phyloP scores from a whole-genome alignment of 2,888 invertebrate species.

The Koerneria pararmatus region DNA sequence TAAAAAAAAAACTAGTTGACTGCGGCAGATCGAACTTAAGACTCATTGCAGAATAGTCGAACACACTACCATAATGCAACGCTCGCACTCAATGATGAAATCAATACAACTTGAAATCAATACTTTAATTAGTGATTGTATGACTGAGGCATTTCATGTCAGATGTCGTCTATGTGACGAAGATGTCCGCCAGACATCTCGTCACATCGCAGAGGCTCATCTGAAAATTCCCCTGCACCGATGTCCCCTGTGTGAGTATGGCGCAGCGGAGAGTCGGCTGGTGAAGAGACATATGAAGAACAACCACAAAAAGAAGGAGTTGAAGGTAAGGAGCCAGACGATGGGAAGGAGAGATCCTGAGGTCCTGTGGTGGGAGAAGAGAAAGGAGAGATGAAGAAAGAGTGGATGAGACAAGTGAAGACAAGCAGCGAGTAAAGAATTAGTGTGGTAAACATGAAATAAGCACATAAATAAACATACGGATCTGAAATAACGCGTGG shows the following conservation, averaged over 20 bases:
- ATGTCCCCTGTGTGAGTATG: conserved; percentile 46
- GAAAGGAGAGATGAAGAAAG: neutral
- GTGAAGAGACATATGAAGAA: conserved; percentile 43
- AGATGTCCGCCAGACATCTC: conserved; percentile 45
- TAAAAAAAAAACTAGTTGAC: too few species aligned
- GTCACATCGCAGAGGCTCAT: conserved; percentile 45
- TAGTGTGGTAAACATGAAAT: neutral
- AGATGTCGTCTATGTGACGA: conserved; percentile 42
- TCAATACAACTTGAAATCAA: too few species aligned
- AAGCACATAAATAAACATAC: too few species aligned
- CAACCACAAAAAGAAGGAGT: conserved; percentile 34
- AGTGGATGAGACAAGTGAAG: neutral
- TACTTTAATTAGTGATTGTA: too few species aligned
- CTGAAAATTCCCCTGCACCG: conserved; percentile 41
- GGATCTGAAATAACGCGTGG: too few species aligned
- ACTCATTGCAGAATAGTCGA: too few species aligned
- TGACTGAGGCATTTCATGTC: too few species aligned
- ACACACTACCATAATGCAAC: too few species aligned
- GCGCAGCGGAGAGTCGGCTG: conserved; percentile 41
- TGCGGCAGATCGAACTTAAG: too few species aligned
- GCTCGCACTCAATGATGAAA: too few species aligned
- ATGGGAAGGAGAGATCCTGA: neutral
- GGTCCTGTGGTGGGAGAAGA: too few species aligned
- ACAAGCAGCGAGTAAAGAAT: neutral
- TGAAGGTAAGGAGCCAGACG: conserved; percentile 25